phyloP scores from a whole-genome alignment of 2,113 vertebrate genomes.

The Ophiodon elongatus region DNA sequence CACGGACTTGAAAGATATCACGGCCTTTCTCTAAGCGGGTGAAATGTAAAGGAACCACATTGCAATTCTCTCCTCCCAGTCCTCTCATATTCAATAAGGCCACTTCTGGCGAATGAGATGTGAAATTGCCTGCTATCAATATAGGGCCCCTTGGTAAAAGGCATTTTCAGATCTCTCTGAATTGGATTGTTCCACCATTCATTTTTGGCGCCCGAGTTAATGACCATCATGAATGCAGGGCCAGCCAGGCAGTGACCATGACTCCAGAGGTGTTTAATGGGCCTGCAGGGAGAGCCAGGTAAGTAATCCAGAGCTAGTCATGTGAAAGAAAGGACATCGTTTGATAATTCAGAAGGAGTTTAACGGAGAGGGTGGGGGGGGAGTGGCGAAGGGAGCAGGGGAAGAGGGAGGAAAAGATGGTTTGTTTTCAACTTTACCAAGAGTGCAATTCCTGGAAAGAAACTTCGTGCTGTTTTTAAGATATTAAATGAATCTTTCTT shows the following conservation, averaged over 20 bases:
- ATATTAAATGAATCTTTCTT: not conserved
- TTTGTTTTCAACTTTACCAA: conserved; percentile 9
- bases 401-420: conserved; percentile 5
- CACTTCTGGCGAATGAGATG: conserved; percentile 78
- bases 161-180: conserved; percentile 72
- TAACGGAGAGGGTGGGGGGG: conserved; percentile 43
- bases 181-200: conserved; percentile 80
- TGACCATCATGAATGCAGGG: conserved; percentile 78
- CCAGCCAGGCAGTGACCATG: conserved; percentile 63
- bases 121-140: conserved; percentile 81
- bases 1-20: conserved; percentile 61
- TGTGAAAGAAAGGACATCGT: conserved; percentile 64
- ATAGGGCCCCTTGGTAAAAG: conserved; percentile 72
- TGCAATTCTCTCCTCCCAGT: conserved; percentile 64
- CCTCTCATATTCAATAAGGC: conserved; percentile 79
- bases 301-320: conserved; percentile 63
- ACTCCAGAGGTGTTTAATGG: conserved; percentile 66
- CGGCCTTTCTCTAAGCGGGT: conserved; percentile 43
- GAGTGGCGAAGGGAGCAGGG: conserved; percentile 3
- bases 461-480: conserved; percentile 4
- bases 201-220: conserved; percentile 73
- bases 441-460: not conserved
- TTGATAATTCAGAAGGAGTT: conserved; percentile 59
- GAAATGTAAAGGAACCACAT: conserved; percentile 72
- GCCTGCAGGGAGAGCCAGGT: conserved; percentile 61